Base-by-base conservation (phyloP, 2,113 vertebrate species). In the Silurus glanis region DNA sequence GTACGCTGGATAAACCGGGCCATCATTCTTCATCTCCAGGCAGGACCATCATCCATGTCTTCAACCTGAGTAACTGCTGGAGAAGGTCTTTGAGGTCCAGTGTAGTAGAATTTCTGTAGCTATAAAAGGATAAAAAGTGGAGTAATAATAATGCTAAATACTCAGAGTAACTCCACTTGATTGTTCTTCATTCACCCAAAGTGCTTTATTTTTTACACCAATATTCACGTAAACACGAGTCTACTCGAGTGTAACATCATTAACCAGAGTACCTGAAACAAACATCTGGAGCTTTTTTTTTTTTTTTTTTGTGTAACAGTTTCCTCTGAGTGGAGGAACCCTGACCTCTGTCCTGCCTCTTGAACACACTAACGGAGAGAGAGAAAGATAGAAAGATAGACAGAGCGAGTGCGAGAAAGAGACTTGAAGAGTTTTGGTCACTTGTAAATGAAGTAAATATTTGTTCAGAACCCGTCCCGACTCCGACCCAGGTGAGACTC, bases 361-460 rank as follows among this genome's bases (percentile, higher is more conserved):
- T 59, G 25, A 75, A 61, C 69, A 75, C 21, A 17, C 69, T 49
- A 45, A 64, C 28, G 49, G 79, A 62, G 51, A 55, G 51, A 56
- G 9, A 59, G 56, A 79, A 53, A 56, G 49, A n/a, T 19, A n/a
- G 17, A 16, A 47, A 74, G 71, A 49, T 21, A 76, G 74, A 76
- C 14, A 80, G 45, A 66, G 23, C 4, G 47, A 47, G 3, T 51
- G 45, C 37, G 91, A 88, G 92, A 88, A 86, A 88, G 84, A 92
- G 93, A 93, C 93, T 94, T 93, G 92, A 90, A 90, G 91, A 84
- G 80, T 91, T 91, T 93, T 93, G 93, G 45, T 23, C 59, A 47
- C 79, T 45, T 93, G 92, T 94, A 91, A 90, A 91, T 92, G 87
- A 56, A 93, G 93, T 93, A 92, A 94, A 95, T 94, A 93, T 94